Percentiles rank a stretch among this genome's conserved stretches.
These are phyloP conservation scores for Pomacea maculata DNA, from an alignment of 1,140 invertebrate species.

Conservation along the genomic window DNA sequence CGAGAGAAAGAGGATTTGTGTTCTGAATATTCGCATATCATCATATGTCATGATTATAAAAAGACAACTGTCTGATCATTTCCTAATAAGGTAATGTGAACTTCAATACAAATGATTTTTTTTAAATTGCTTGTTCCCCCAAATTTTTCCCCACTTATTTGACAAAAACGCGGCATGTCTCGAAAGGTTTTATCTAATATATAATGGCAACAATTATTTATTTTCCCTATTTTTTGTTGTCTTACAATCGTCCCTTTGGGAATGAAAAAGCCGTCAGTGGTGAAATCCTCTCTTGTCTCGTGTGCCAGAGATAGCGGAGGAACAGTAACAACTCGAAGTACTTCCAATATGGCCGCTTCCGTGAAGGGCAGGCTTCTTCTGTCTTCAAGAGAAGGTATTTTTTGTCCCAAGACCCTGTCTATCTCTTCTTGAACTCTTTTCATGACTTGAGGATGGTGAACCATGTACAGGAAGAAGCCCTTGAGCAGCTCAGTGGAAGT, in stretches of 20 bases:
- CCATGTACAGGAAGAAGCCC: slow-evolving; percentile 40
- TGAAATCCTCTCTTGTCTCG: slow-evolving; percentile 6
- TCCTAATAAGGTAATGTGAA: background rate
- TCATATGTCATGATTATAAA: too few species aligned
- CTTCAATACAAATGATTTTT: background rate
- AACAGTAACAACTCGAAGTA: slow-evolving; percentile 41
- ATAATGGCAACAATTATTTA: too few species aligned
- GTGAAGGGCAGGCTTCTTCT: slow-evolving; percentile 44
- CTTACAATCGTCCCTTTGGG: slow-evolving; percentile 14
- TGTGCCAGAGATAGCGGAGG: slow-evolving; percentile 57
- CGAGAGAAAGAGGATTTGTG: too few species aligned
- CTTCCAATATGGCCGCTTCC: slow-evolving; percentile 45
- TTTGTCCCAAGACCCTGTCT: slow-evolving; percentile 24
- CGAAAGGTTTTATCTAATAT: too few species aligned
- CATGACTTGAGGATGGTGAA: slow-evolving; percentile 61
- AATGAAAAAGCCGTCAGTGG: background rate
- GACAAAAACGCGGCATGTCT: too few species aligned
- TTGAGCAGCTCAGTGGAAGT: slow-evolving; percentile 34
- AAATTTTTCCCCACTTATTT: too few species aligned
- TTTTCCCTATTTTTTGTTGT: too few species aligned
- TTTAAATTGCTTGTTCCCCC: too few species aligned
- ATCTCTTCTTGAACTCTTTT: slow-evolving; percentile 35
- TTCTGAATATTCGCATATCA: too few species aligned
- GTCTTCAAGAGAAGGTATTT: slow-evolving; percentile 27
- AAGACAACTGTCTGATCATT: too few species aligned